A percentile compares a stretch with the other conserved stretches of the same genome.
Evolutionary conservation across 2,888 invertebrate species (phyloP).

Genomic region (Tenthredo scrophulariae): DNA sequence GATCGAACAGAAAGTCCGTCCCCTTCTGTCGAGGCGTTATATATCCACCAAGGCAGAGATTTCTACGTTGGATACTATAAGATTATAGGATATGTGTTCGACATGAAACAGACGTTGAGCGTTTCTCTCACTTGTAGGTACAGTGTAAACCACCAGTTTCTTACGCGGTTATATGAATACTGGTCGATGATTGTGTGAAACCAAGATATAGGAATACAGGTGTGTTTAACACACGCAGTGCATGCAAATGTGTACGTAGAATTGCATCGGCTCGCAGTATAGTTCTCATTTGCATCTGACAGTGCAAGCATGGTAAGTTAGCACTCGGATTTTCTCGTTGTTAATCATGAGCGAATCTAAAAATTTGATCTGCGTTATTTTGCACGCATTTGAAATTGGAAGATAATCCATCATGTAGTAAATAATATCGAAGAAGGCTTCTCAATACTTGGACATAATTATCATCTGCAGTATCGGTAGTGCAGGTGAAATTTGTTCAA

Average conservation of each 20-base stretch:
- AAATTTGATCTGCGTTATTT: neutral
- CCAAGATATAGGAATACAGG: neutral
- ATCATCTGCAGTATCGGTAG: neutral
- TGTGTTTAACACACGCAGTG: neutral
- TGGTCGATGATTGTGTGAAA: neutral
- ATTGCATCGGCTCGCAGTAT: neutral
- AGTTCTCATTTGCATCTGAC: neutral
- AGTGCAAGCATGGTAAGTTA: constrained; percentile 37
- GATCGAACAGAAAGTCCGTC: neutral
- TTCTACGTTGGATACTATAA: neutral
- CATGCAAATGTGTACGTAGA: neutral
- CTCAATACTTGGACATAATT: neutral
- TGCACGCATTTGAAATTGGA: neutral
- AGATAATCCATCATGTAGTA: neutral
- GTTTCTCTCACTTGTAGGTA: neutral
- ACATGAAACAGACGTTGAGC: neutral
- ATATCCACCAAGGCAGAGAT: neutral
- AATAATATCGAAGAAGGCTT: neutral
- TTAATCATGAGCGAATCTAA: neutral
- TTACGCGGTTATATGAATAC: too few species aligned
- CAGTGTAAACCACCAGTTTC: neutral
- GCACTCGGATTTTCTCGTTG: neutral
- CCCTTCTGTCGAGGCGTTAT: neutral
- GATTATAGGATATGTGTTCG: neutral
- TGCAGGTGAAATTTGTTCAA: neutral